Evolutionary conservation across 2,113 vertebrate genomes (phyloP).

Genomic region (Hiodon alosoides): DNA sequence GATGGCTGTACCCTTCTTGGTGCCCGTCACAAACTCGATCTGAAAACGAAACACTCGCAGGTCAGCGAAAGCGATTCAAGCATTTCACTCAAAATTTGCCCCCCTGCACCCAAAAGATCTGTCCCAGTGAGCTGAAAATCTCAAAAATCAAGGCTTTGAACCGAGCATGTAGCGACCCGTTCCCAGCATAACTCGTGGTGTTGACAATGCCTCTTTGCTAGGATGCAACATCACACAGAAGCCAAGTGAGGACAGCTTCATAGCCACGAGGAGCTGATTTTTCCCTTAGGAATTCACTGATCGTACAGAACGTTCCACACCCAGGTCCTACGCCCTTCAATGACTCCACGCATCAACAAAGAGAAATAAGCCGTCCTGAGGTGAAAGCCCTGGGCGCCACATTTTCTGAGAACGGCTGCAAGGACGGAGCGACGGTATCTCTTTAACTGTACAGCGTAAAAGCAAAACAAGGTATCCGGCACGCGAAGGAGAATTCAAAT

Average conservation of each 20-base stretch:
- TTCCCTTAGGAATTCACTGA: neutral
- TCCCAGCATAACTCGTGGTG: neutral
- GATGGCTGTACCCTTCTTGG: conserved; percentile 87
- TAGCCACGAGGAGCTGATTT: neutral
- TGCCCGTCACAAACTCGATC: conserved; percentile 97
- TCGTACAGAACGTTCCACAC: conserved; percentile 18
- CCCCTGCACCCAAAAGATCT: neutral
- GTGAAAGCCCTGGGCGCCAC: no score
- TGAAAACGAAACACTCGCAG: conserved; percentile 38
- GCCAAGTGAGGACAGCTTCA: neutral
- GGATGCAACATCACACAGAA: neutral
- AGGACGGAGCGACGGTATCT: no score
- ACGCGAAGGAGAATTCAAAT: neutral
- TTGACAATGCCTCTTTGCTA: neutral
- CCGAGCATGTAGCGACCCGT: no score
- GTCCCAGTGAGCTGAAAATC: neutral
- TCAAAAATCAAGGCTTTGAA: neutral
- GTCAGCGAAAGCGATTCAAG: neutral
- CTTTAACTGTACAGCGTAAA: neutral
- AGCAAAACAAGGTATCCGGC: neutral
- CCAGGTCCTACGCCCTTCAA: neutral
- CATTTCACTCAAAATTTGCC: neutral
- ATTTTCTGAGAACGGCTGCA: no score
- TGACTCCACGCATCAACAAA: neutral
- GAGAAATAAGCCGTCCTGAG: neutral